These are phyloP conservation scores for Drosophila emarginata DNA, from an alignment of 2,888 invertebrate genomes.

Conservation along the genomic window DNA sequence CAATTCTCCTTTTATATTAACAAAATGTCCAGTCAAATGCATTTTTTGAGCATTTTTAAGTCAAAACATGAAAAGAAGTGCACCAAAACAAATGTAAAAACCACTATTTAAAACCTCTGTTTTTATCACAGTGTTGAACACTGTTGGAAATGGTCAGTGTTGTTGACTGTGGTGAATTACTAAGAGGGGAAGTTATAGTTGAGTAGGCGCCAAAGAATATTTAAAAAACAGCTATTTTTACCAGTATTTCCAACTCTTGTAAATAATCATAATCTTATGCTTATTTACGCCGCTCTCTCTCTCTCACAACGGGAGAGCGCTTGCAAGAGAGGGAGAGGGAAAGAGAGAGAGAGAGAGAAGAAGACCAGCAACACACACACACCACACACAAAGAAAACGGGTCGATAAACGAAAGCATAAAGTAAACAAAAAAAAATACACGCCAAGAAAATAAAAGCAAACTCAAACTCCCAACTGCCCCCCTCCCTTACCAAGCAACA, in stretches of 20 bases:
- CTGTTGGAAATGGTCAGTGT: no score
- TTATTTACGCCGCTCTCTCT: background rate
- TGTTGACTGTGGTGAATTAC: background rate
- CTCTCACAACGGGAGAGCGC: background rate
- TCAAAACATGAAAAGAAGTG: background rate
- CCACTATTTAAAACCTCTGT: background rate
- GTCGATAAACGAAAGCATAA: conserved; percentile 75
- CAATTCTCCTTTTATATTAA: background rate
- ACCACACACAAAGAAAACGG: conserved; percentile 69
- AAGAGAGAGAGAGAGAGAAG: conserved; percentile 51
- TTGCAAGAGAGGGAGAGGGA: conserved; percentile 30
- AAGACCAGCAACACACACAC: conserved; percentile 43
- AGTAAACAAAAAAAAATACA: conserved; percentile 68
- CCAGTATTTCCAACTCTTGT: background rate
- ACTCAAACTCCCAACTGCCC: conserved; percentile 33
- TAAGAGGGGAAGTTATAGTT: background rate
- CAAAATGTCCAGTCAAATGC: background rate
- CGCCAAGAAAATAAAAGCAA: conserved; percentile 61
- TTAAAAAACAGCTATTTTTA: conserved; percentile 4
- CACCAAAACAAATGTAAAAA: conserved; percentile 6
- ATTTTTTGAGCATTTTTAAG: conserved; percentile 6
- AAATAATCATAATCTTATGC: conserved; percentile 2
- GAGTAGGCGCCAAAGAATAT: conserved; percentile 6
- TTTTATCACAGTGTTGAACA: background rate
- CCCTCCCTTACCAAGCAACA: conserved; percentile 18